Percentiles rank a stretch among this genome's conserved stretches.
phyloP scores from a whole-genome alignment of 2,888 invertebrate species.

The Thymelicus lineola region DNA sequence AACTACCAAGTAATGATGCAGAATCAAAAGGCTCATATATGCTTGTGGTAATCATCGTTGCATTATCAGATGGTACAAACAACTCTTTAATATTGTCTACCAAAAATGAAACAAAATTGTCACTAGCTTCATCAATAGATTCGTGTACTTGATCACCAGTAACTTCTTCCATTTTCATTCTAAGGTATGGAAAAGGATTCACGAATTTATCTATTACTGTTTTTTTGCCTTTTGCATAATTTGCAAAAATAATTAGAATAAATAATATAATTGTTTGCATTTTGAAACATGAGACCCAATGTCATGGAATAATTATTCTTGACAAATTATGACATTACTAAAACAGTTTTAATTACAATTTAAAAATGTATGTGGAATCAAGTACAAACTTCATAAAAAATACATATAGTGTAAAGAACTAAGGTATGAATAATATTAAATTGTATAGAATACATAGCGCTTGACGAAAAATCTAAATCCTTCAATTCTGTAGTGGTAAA shows the following conservation, averaged over 20 bases:
- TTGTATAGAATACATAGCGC: neutral
- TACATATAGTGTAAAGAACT: neutral
- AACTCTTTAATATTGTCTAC: conserved; percentile 66
- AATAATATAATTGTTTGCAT: neutral
- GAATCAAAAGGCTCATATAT: conserved; percentile 19
- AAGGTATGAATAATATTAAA: neutral
- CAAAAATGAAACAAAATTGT: conserved; percentile 61
- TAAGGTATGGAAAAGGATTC: conserved; percentile 56
- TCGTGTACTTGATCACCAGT: conserved; percentile 48
- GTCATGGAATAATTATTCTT: neutral
- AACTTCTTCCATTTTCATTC: conserved; percentile 59
- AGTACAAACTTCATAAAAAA: too few species aligned
- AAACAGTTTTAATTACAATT: neutral
- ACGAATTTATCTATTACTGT: neutral
- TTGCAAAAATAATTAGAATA: neutral
- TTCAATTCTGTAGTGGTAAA: neutral
- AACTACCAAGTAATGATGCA: conserved; percentile 16
- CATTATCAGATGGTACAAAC: conserved; percentile 51
- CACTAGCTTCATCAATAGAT: conserved; percentile 49
- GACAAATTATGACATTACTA: conserved; percentile 1
- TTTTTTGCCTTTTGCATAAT: conserved; percentile 1
- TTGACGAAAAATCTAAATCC: neutral
- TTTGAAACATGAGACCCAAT: neutral
- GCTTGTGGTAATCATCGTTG: conserved; percentile 43
- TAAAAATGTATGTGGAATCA: too few species aligned